Base-by-base conservation (phyloP, 2,888 invertebrate species). In the Cryptocheilus praepositus region DNA sequence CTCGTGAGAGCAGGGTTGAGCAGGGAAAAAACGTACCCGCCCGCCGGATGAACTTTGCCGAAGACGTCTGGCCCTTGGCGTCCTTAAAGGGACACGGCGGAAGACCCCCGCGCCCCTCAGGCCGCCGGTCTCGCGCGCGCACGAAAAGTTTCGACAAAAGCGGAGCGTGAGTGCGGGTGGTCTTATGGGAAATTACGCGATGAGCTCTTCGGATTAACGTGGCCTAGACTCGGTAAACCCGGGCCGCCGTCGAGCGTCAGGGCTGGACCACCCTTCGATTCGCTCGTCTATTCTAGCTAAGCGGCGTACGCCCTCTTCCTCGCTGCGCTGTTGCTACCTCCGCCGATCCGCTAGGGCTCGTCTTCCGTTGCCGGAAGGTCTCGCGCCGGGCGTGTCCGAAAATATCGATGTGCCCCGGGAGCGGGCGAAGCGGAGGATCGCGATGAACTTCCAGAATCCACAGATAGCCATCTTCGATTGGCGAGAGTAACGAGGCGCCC, bases 181-280 rank as follows among this genome's bases (percentile, higher is more conserved):
- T 82, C 85, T 85, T 85, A 80, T 83, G 85, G 85, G 85, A 85
- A 85, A 85, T 85, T 85, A 85, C 81, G 80, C 81, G 79, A 84
- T 79, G 83, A 83, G 83, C 83, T 82, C 79, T 79, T 67, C 71
- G 79, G 79, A 76, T 80, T 80, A 80, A 71, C 60, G 67, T 77
- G 68, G 71, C 74, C 54, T 28, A 28, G 58, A 56, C 62, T 58
- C 60, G 49, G 22, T 16, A 18, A 13, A 59, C 51, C 51, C 46
- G 15, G 45, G 13, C 19, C 22, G 15, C 3, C 46, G 22, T 16
- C 36, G 16, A 21, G 0, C 46, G 22, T 18, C 36, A 36, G 5
- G 19, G 5, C 49, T 49, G 16, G 5, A 7, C 5, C 49, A 18
- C 19, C 49, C 49, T 49, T n/a, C 56, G 15, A 18, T 0, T 16